phyloP scores from a whole-genome alignment of 92 coral and sea anemone genomes.

The Epizoanthus ramosus region DNA sequence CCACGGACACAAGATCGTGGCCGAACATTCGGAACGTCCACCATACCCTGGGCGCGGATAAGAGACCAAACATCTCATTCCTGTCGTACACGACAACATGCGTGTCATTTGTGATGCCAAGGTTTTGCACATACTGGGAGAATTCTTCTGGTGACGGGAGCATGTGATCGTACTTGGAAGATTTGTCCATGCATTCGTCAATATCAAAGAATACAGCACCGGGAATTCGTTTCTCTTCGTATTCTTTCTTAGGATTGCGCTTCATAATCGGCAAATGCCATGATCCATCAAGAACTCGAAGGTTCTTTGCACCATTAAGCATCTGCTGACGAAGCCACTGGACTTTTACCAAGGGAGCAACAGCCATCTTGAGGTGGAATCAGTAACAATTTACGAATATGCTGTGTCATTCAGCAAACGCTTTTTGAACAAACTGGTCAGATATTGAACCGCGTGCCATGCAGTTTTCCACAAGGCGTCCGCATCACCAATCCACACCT shows the following conservation, averaged over 20 bases:
- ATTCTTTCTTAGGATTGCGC: conserved; percentile 77
- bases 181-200: conserved; percentile 82
- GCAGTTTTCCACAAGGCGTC: too few relatives aligned
- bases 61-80: conserved; percentile 71
- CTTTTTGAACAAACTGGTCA: too few relatives aligned
- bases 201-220: conserved; percentile 90
- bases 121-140: conserved; percentile 74
- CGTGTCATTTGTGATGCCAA: conserved; percentile 86
- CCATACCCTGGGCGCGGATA: conserved; percentile 97
- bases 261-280: conserved; percentile 90
- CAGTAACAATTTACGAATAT: too few relatives aligned
- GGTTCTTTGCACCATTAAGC: conserved; percentile 57
- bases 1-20: conserved; percentile 84
- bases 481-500: too few relatives aligned
- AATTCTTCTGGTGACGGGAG: conserved; percentile 78
- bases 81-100: conserved; percentile 92
- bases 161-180: conserved; percentile 79
- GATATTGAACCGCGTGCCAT: too few relatives aligned
- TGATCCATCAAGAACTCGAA: conserved; percentile 85
- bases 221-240: conserved; percentile 72
- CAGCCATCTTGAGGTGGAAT: conserved; percentile 9
- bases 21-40: conserved; percentile 95
- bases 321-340: conserved; percentile 80
- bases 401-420: too few relatives aligned
- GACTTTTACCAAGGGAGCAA: conserved; percentile 63